Percentiles rank a stretch among this genome's conserved stretches.
phyloP scores from a whole-genome alignment of 2,113 vertebrate species.

The Chloropsis cyanopogon region DNA sequence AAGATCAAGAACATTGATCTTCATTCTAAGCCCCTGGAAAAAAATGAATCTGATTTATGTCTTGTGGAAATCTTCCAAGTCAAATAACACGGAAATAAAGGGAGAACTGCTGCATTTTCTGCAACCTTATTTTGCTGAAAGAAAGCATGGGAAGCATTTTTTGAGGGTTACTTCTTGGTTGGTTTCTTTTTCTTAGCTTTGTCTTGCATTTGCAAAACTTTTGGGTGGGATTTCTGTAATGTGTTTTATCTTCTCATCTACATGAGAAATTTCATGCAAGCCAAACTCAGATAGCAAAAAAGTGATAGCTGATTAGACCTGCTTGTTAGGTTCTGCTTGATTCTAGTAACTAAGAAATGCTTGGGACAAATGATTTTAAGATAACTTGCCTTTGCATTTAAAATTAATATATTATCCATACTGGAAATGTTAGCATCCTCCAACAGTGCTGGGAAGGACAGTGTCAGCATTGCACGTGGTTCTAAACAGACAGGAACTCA shows the following conservation, averaged over 20 bases:
- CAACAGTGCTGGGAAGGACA: neutral
- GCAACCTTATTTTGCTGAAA: neutral
- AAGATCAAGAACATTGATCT: neutral
- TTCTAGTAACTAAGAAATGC: neutral
- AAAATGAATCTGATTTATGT: neutral
- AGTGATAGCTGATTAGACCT: neutral
- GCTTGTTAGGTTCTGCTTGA: neutral
- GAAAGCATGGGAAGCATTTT: neutral
- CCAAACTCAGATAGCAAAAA: neutral
- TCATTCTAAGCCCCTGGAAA: neutral
- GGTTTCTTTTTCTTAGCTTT: neutral
- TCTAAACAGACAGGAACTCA: neutral
- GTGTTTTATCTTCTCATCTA: neutral
- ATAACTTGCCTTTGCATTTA: neutral
- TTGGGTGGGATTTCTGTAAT: neutral
- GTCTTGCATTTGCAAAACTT: neutral
- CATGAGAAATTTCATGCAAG: neutral
- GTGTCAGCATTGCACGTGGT: neutral
- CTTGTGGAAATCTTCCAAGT: neutral
- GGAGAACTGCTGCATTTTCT: neutral
- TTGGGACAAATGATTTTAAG: neutral
- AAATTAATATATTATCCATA: neutral
- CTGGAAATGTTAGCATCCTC: neutral
- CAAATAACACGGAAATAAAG: neutral
- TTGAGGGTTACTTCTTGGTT: neutral